Base-by-base conservation (phyloP, 2,113 vertebrate species). In the Cochlearius cochlearius region DNA sequence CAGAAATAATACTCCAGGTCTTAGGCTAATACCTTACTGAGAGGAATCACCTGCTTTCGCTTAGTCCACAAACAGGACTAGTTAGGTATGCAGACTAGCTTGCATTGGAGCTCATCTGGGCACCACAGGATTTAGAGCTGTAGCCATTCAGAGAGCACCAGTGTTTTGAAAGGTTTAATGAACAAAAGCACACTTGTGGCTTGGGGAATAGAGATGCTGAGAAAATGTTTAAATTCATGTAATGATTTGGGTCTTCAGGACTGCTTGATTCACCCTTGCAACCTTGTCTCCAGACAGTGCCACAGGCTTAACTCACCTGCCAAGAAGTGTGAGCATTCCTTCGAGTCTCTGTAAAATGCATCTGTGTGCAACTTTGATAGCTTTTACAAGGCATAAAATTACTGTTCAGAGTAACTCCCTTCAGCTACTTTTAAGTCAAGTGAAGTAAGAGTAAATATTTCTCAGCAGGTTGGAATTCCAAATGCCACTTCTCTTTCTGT, bases 321-420 rank as follows among this genome's bases (percentile, higher is more conserved):
- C 94, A 96, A 93, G 90, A 94, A 95, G 96, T 66, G 90, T 90
- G 95, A 96, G 80, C 41, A 20, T 92, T 96, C 92, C 84, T 95
- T 95, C 0, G 20, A 86, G 81, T 72, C 90, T 94, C 88, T 97
- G 94, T 86, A 94, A 97, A 98, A 96, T 58, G 86, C 92, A 90
- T 95, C 93, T 96, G 66, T 91, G 96, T 92, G 86, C 91, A 96
- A 85, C 95, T 97, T 84, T 78, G 93, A 97, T 92, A 95, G 94
- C 88, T 98, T 96, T 97, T 95, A 90, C 82, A 95, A 97, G 96
- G 90, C 94, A 88, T 68, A 88, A 95, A 96, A 95, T 98, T 97
- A 93, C 85, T 76, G 93, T 52, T 96, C 78, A 88, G 86, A 79
- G 88, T 71, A 95, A 92, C 76, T 97, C 82, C 88, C 96, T 93